Percentiles rank a stretch among this genome's conserved stretches.
Evolutionary conservation across 2,888 invertebrate genomes (phyloP).

Genomic region (Nemotelus pantherinus): DNA sequence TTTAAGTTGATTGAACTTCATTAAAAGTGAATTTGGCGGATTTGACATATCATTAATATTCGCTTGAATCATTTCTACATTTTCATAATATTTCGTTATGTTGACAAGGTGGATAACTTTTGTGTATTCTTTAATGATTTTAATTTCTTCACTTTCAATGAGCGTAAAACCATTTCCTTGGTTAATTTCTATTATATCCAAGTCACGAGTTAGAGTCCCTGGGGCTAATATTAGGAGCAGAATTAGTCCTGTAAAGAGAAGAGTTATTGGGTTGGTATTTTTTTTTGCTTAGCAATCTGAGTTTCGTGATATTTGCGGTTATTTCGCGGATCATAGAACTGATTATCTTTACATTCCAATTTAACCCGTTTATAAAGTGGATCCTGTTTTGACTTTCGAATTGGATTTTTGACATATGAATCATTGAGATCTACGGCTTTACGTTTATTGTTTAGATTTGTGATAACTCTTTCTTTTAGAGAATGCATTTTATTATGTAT

Average conservation of each 20-base stretch:
- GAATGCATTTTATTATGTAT: conserved; percentile 2
- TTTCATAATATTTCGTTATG: neutral
- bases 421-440: neutral
- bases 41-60: neutral
- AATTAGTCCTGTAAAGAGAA: conserved; percentile 2
- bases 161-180: neutral
- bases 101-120: neutral
- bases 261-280: neutral
- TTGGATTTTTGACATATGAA: neutral
- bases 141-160: neutral
- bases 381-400: conserved; percentile 3
- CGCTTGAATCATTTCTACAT: neutral
- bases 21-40: conserved; percentile 1
- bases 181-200: neutral
- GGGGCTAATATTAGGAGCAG: conserved; percentile 1
- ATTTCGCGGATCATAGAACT: neutral
- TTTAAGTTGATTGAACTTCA: conserved; percentile 4
- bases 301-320: neutral
- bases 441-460: neutral
- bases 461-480: neutral
- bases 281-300: neutral
- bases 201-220: neutral
- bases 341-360: neutral
- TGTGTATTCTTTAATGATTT: neutral
- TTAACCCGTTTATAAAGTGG: neutral